Evolutionary conservation across 2,113 vertebrate genomes (phyloP).

Genomic region (Archocentrus centrarchus): DNA sequence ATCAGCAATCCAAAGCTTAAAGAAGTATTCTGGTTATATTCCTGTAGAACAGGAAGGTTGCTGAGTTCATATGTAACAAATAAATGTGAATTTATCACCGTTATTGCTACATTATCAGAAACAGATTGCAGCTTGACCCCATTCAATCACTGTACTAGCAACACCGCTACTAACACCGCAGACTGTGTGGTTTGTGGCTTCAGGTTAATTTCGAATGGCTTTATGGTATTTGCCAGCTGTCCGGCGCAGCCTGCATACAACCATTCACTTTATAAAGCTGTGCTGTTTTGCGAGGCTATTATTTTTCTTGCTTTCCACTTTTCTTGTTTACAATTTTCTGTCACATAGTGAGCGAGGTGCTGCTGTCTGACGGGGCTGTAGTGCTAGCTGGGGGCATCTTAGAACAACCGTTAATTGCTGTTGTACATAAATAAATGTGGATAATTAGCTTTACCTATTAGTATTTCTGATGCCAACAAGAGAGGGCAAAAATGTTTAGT

Average conservation of each 20-base stretch:
- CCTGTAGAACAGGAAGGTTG: too few relatives aligned
- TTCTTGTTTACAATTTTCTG: not conserved
- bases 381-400: not conserved
- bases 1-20: not conserved
- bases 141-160: not conserved
- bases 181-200: not conserved
- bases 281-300: not conserved
- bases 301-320: not conserved
- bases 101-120: too few relatives aligned
- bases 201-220: not conserved
- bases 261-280: not conserved
- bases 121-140: too few relatives aligned
- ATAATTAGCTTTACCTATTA: not conserved
- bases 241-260: not conserved
- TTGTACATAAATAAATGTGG: conserved; percentile 1
- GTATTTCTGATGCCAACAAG: not conserved
- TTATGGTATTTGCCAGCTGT: not conserved
- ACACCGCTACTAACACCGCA: not conserved
- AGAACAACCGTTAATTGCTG: not conserved
- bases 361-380: not conserved
- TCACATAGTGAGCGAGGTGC: not conserved
- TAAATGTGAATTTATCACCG: too few relatives aligned
- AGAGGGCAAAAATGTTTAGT: not conserved
- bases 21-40: not conserved
- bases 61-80: too few relatives aligned